Conservation (phyloP, 1,140 invertebrate genomes). For the Stegodyphus mimosarum region DNA sequence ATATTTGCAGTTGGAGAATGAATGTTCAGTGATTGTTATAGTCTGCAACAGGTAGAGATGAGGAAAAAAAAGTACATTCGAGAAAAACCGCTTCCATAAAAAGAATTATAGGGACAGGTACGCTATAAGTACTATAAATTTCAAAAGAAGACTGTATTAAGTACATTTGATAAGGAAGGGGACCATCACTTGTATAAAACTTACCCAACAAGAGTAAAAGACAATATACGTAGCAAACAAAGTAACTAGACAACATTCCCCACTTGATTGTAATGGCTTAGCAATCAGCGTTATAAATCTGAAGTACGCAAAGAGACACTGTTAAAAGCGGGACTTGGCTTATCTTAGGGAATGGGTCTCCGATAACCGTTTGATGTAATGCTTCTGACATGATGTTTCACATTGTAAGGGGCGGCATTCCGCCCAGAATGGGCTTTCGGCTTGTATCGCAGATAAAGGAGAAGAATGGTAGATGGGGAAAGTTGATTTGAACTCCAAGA, state of each 20-base stretch:
- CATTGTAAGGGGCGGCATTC: constrained; percentile 25
- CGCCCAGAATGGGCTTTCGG: background rate
- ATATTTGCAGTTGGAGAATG: too few species aligned
- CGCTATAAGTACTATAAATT: too few species aligned
- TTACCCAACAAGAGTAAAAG: background rate
- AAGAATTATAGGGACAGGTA: too few species aligned
- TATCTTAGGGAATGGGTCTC: constrained; percentile 7
- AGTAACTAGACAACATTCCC: constrained; percentile 3
- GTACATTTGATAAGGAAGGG: too few species aligned
- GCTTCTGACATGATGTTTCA: constrained; percentile 24
- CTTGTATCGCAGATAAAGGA: constrained; percentile 6
- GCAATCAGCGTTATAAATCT: constrained; percentile 34
- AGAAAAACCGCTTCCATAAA: too few species aligned
- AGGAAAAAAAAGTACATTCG: too few species aligned
- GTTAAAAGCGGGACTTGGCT: constrained; percentile 10
- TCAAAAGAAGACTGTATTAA: too few species aligned
- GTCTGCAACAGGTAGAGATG: too few species aligned
- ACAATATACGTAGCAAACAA: background rate
- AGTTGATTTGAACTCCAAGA: background rate
- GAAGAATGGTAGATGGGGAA: constrained; percentile 18
- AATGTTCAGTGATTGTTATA: too few species aligned
- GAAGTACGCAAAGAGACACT: background rate
- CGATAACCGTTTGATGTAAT: constrained; percentile 36
- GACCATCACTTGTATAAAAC: too few species aligned
- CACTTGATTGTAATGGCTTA: constrained; percentile 25